A percentile compares a stretch with the other conserved stretches of the same genome.
Conservation (phyloP, 2,113 vertebrate genomes). For the human region DNA sequence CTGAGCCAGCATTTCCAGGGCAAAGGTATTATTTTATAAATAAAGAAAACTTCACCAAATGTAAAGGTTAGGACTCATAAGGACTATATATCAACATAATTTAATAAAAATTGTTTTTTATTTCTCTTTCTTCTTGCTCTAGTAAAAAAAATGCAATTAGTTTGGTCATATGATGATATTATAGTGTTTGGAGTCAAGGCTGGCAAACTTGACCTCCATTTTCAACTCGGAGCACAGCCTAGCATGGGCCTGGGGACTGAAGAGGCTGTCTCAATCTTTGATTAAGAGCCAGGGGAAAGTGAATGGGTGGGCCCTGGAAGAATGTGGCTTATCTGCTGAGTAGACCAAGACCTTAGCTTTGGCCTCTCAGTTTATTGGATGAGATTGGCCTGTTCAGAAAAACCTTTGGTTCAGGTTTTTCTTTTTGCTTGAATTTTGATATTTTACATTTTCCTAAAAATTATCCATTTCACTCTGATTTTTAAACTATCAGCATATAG, state of each 20-base stretch:
- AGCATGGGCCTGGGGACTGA: not conserved
- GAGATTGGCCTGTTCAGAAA: not conserved
- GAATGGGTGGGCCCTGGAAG: not conserved
- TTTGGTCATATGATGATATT: not conserved
- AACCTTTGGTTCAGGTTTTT: not conserved
- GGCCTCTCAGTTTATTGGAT: not conserved
- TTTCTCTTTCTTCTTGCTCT: not conserved
- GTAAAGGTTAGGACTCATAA: not conserved
- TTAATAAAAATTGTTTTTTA: not conserved
- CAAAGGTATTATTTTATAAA: not conserved
- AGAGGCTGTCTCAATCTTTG: not conserved
- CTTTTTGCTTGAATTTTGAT: not conserved
- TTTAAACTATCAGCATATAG: not conserved
- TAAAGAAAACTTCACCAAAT: not conserved
- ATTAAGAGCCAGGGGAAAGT: not conserved
- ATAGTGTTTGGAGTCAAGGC: not conserved
- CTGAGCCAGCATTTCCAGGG: not conserved
- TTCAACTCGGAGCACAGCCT: not conserved
- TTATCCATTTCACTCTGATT: not conserved
- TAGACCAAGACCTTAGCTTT: not conserved
- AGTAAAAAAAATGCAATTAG: not conserved
- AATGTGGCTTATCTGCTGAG: not conserved
- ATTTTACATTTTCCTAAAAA: not conserved
- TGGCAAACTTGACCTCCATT: not conserved
- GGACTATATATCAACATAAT: not conserved